Evolutionary conservation across 2,113 vertebrate genomes (phyloP).

Genomic region (Sarotherodon lohbergeri): DNA sequence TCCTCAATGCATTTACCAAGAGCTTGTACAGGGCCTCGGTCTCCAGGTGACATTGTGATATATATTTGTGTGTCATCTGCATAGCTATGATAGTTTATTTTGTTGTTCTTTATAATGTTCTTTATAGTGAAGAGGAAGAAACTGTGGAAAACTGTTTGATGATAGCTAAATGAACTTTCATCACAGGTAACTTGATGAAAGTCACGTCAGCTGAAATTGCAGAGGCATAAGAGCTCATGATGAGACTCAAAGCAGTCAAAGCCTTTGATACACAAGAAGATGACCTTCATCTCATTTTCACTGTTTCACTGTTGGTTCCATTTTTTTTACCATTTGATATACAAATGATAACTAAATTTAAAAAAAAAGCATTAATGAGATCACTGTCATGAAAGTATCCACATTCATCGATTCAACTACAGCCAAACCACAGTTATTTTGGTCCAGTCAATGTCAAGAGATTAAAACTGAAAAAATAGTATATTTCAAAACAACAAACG

Average conservation of each 20-base stretch:
- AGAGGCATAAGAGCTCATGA: not conserved
- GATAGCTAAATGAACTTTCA: not conserved
- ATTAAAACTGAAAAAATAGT: not conserved
- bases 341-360: not conserved
- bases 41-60: too few relatives aligned
- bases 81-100: too few relatives aligned
- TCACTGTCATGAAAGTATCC: not conserved
- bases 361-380: not conserved
- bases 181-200: not conserved
- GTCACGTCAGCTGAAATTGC: not conserved
- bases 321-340: not conserved
- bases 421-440: not conserved
- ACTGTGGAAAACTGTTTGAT: not conserved
- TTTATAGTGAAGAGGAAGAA: not conserved
- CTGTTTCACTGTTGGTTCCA: not conserved
- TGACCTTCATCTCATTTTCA: not conserved
- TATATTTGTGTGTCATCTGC: too few relatives aligned
- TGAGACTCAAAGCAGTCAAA: not conserved
- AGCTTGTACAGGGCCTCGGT: too few relatives aligned
- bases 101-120: too few relatives aligned
- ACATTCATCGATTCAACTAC: not conserved
- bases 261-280: not conserved
- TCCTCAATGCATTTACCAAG: too few relatives aligned
- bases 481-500: not conserved
- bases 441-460: not conserved